Evolutionary conservation across 2,888 invertebrate genomes (phyloP).

Genomic region (Phyllotreta cruciferae): DNA sequence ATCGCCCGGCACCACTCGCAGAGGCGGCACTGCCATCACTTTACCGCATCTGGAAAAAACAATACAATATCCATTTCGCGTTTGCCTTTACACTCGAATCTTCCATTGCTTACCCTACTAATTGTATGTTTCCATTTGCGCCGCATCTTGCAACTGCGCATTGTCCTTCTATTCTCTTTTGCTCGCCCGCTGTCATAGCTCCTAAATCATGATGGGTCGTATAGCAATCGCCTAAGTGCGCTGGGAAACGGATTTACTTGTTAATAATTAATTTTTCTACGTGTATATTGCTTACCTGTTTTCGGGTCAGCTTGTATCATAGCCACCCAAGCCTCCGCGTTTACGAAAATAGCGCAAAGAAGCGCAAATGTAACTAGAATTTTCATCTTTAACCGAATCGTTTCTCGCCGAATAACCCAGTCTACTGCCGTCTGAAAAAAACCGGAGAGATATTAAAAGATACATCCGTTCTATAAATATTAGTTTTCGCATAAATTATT

Average conservation of each 20-base stretch:
- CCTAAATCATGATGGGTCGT: slow-evolving; percentile 5
- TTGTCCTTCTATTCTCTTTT: slow-evolving; percentile 10
- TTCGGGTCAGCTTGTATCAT: slow-evolving; percentile 19
- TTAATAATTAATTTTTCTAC: no score
- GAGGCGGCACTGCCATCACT: slow-evolving; percentile 29
- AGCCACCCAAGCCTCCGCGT: slow-evolving; percentile 23
- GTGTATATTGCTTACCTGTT: slow-evolving; percentile 13
- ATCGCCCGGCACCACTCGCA: slow-evolving; percentile 30
- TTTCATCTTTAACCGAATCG: no score
- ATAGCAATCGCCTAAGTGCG: slow-evolving; percentile 23
- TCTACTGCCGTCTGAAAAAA: no score
- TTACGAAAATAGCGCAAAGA: slow-evolving; percentile 13
- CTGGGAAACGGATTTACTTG: neutral
- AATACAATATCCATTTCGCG: neutral
- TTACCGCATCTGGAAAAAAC: slow-evolving; percentile 32
- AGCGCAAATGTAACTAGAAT: neutral
- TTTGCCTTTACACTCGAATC: neutral
- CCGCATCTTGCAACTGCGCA: slow-evolving; percentile 19
- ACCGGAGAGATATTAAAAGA: no score
- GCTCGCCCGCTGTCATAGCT: slow-evolving; percentile 6
- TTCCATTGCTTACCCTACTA: slow-evolving; percentile 20
- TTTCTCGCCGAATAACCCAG: no score
- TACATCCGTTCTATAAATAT: no score
- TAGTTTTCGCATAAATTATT: no score
- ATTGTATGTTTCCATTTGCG: slow-evolving; percentile 8